These are phyloP conservation scores for Leptodactylus fuscus DNA, from an alignment of 2,113 vertebrate species.

Conservation along the genomic window DNA sequence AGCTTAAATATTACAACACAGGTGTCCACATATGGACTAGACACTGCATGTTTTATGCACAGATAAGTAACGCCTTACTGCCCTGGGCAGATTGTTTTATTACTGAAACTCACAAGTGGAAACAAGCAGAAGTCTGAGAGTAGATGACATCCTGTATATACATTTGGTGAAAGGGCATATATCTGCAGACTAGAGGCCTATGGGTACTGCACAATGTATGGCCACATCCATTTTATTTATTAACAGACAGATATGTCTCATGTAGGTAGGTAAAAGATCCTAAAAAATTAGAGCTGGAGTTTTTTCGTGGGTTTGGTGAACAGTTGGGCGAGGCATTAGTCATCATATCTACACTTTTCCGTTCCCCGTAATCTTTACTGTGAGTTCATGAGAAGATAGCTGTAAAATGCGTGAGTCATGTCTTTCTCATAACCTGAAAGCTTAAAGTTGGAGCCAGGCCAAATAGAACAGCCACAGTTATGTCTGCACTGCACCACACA, in stretches of 20 bases:
- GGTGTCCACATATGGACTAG: too few species aligned
- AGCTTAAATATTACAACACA: too few species aligned
- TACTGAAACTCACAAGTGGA: not conserved
- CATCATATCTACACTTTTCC: not conserved
- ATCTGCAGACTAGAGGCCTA: too few species aligned
- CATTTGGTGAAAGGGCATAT: too few species aligned
- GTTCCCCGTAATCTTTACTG: not conserved
- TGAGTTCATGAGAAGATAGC: slow-evolving; percentile 18
- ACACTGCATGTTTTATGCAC: not conserved
- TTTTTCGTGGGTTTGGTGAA: not conserved
- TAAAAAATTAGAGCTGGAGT: not conserved
- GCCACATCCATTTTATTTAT: not conserved
- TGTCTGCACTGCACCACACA: too few species aligned
- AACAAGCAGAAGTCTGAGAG: not conserved
- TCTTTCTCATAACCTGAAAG: not conserved
- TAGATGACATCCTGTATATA: not conserved
- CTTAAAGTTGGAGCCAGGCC: not conserved
- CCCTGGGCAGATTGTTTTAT: not conserved
- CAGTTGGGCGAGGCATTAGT: not conserved
- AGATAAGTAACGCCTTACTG: not conserved
- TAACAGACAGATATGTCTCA: not conserved
- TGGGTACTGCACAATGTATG: too few species aligned
- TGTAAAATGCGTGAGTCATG: slow-evolving; percentile 33
- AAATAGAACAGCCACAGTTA: not conserved
- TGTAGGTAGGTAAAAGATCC: not conserved